Percentiles rank a stretch among this genome's conserved stretches.
phyloP scores from a whole-genome alignment of 2,113 vertebrate genomes.

The Gracilinanus agilis region DNA sequence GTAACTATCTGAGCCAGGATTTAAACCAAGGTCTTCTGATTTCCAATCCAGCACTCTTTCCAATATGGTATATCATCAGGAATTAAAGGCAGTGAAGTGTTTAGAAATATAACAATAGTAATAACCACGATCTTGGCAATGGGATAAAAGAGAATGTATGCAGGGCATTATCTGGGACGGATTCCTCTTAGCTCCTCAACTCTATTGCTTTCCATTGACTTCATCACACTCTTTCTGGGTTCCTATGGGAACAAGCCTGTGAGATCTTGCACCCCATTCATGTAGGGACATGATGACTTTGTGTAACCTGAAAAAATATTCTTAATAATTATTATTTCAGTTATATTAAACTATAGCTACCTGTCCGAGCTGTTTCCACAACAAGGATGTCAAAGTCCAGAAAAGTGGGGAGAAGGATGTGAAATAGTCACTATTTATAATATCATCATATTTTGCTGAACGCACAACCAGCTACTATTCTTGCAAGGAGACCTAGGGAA shows the following conservation, averaged over 20 bases:
- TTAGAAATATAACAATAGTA: constrained; percentile 33
- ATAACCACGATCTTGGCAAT: background rate
- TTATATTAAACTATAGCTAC: constrained; percentile 47
- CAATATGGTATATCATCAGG: background rate
- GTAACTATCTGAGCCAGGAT: background rate
- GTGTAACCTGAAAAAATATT: background rate
- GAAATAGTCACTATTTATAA: background rate
- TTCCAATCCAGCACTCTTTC: background rate
- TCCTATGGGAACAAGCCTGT: constrained; percentile 40
- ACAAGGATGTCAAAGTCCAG: background rate
- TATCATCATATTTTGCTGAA: background rate
- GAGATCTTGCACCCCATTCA: background rate
- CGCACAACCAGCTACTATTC: constrained; percentile 19
- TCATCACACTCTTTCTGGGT: background rate
- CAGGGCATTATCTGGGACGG: background rate
- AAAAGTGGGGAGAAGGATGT: background rate
- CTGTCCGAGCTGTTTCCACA: background rate
- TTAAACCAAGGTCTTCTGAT: background rate
- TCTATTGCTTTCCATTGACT: constrained; percentile 38
- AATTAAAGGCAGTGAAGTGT: background rate
- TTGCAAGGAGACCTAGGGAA: constrained; percentile 73
- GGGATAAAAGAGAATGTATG: background rate
- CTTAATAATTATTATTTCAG: background rate
- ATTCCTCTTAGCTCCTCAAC: background rate
- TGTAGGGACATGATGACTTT: constrained; percentile 33